phyloP scores from a whole-genome alignment of 2,888 invertebrate genomes.

The Aquatica leii region DNA sequence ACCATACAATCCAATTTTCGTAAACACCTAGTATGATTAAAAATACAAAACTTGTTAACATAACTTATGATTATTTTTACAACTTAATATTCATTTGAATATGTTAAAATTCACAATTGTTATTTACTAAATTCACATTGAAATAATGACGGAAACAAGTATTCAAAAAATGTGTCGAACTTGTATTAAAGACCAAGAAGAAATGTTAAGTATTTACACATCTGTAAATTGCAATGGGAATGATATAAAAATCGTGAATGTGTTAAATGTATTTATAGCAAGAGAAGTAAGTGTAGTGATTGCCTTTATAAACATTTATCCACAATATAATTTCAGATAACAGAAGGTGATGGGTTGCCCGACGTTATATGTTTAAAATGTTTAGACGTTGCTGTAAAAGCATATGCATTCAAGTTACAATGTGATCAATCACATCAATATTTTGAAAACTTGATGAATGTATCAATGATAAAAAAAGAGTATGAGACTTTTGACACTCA shows the following conservation, averaged over 20 bases:
- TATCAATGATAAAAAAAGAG: background rate
- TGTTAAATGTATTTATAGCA: conserved; percentile 27
- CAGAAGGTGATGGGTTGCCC: conserved; percentile 21
- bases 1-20: no score
- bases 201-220: conserved; percentile 23
- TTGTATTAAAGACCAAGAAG: conserved; percentile 25
- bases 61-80: no score
- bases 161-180: conserved; percentile 31
- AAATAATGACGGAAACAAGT: conserved; percentile 16
- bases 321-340: conserved; percentile 22
- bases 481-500: conserved; percentile 6
- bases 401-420: conserved; percentile 50
- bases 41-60: no score
- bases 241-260: conserved; percentile 20
- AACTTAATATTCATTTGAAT: no score
- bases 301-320: background rate
- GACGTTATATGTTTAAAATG: conserved; percentile 47
- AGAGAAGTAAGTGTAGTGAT: conserved; percentile 26
- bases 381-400: conserved; percentile 43
- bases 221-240: conserved; percentile 23
- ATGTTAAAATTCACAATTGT: no score
- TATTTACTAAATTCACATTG: no score
- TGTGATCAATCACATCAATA: conserved; percentile 42
- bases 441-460: conserved; percentile 28
- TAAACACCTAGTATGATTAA: no score